Conservation (phyloP, 2,888 invertebrate genomes). For the Apocheima hispidaria region DNA sequence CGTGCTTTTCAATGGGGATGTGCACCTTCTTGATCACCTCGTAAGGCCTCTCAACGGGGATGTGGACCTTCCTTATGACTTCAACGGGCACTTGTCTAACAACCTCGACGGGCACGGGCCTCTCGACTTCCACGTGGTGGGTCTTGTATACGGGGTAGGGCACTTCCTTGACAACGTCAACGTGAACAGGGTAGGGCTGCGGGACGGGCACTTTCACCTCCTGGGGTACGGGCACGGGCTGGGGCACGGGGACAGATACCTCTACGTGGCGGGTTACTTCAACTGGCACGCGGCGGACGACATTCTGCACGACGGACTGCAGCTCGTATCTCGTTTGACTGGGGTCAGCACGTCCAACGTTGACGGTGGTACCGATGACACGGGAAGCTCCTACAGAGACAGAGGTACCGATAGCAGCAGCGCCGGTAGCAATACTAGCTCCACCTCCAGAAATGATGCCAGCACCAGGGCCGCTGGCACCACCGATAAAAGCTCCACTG, state of each 20-base stretch:
- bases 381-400: conserved; percentile 57
- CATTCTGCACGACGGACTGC: conserved; percentile 77
- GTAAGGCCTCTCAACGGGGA: conserved; percentile 77
- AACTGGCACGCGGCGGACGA: conserved; percentile 76
- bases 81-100: conserved; percentile 75
- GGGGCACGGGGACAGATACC: conserved; percentile 72
- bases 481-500: conserved; percentile 6
- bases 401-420: conserved; percentile 34
- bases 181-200: conserved; percentile 79
- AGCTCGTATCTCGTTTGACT: conserved; percentile 72
- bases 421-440: neutral
- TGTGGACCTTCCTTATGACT: conserved; percentile 74
- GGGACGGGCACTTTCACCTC: conserved; percentile 79
- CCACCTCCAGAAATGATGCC: conserved; percentile 3
- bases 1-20: conserved; percentile 76
- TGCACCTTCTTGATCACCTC: conserved; percentile 80
- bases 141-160: conserved; percentile 81
- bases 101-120: conserved; percentile 77
- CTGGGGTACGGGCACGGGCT: conserved; percentile 74
- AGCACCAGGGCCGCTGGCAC: conserved; percentile 22
- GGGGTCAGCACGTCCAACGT: conserved; percentile 61
- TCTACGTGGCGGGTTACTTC: conserved; percentile 78
- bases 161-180: conserved; percentile 77
- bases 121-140: conserved; percentile 75
- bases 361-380: conserved; percentile 68